Evolutionary conservation across 2,113 vertebrate genomes (phyloP).

Genomic region (Pontoporia blainvillei): DNA sequence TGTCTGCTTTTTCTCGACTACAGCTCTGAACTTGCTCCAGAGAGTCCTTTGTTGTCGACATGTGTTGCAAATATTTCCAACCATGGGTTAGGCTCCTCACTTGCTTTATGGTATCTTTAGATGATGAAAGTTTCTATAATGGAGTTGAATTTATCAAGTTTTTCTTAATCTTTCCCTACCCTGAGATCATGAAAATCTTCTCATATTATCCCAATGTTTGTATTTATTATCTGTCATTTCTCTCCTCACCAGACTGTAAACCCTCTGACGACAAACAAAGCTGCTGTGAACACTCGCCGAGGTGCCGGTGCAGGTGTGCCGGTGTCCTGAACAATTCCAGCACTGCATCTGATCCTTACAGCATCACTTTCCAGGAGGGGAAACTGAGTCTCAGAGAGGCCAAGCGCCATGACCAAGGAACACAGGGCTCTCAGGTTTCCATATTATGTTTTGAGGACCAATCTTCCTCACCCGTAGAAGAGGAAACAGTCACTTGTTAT

Average conservation of each 20-base stretch:
- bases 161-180: neutral
- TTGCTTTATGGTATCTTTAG: neutral
- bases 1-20: neutral
- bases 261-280: neutral
- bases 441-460: neutral
- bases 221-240: neutral
- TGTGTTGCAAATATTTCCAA: neutral
- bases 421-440: neutral
- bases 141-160: neutral
- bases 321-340: neutral
- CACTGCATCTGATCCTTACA: neutral
- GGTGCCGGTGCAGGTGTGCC: no score
- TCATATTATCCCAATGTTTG: neutral
- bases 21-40: neutral
- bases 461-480: neutral
- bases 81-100: neutral
- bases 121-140: neutral
- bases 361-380: neutral
- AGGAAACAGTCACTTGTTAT: neutral
- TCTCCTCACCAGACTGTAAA: neutral
- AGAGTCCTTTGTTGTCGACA: accelerated
- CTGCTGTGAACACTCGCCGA: no score
- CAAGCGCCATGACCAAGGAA: neutral
- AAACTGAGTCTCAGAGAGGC: neutral
- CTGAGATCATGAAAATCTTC: neutral